Percentiles rank a stretch among this genome's conserved stretches.
Evolutionary conservation across 1,140 invertebrate genomes (phyloP).

Genomic region (Helicoverpa armigera): DNA sequence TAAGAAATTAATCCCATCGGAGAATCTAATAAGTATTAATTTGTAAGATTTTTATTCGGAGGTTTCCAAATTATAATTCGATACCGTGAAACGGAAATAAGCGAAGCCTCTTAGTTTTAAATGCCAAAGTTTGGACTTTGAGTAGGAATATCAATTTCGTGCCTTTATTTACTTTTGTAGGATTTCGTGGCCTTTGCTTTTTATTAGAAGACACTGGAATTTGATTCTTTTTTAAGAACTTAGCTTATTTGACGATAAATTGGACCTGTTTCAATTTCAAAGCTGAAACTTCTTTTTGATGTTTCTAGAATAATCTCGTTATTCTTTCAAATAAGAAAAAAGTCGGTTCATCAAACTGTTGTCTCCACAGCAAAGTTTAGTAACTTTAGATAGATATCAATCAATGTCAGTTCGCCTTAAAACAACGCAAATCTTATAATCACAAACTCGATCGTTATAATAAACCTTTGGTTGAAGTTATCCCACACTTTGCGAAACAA

Average conservation of each 20-base stretch:
- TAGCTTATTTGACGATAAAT: background rate
- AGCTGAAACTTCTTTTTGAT: too few relatives aligned
- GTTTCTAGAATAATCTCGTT: too few relatives aligned
- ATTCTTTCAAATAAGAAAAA: too few relatives aligned
- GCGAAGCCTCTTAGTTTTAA: constrained; percentile 35
- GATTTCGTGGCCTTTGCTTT: constrained; percentile 4
- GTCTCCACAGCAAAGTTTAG: too few relatives aligned
- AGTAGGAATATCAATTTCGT: constrained; percentile 24
- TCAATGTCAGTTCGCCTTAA: background rate
- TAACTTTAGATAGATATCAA: too few relatives aligned
- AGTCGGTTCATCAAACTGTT: too few relatives aligned
- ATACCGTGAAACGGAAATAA: constrained; percentile 37
- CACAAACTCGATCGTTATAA: too few relatives aligned
- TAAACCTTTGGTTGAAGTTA: too few relatives aligned
- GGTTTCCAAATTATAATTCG: constrained; percentile 20
- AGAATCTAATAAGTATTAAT: constrained; percentile 36
- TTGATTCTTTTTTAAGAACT: constrained; percentile 1
- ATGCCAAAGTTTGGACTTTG: constrained; percentile 14
- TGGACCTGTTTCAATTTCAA: too few relatives aligned
- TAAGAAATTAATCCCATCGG: constrained; percentile 43
- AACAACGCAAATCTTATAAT: background rate
- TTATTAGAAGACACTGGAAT: constrained; percentile 20
- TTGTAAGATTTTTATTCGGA: constrained; percentile 37
- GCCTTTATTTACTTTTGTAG: constrained; percentile 32
- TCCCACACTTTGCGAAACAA: too few relatives aligned